Evolutionary conservation across 2,888 invertebrate species (phyloP).

Genomic region (Ichneumon xanthorius): DNA sequence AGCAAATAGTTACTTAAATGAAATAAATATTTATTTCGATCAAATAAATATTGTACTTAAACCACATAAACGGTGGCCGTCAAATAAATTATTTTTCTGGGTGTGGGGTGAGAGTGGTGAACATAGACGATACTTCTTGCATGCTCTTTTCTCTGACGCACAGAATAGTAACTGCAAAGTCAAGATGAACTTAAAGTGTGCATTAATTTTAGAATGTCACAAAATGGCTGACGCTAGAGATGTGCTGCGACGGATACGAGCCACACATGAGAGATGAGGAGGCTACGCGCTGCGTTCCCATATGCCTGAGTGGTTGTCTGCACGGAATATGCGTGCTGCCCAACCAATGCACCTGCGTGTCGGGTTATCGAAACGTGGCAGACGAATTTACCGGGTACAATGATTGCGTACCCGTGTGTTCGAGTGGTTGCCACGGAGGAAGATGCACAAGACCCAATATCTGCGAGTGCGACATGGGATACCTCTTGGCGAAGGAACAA

Average conservation of each 20-base stretch:
- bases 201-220: conserved; percentile 43
- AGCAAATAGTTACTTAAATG: too few species aligned
- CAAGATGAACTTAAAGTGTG: not conserved
- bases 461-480: conserved; percentile 81
- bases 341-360: conserved; percentile 55
- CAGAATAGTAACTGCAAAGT: not conserved
- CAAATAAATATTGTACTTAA: too few species aligned
- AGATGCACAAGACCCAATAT: conserved; percentile 82
- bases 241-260: conserved; percentile 64
- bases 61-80: too few species aligned
- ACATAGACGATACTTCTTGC: too few species aligned
- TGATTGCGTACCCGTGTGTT: conserved; percentile 81
- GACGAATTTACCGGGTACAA: conserved; percentile 15
- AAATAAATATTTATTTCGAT: too few species aligned
- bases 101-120: too few species aligned
- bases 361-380: conserved; percentile 47
- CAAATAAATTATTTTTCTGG: too few species aligned
- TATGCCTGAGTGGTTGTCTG: conserved; percentile 55
- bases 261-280: not conserved
- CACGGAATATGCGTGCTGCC: conserved; percentile 59
- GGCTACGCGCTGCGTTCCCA: conserved; percentile 52
- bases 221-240: conserved; percentile 52
- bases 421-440: conserved; percentile 82
- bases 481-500: conserved; percentile 71
- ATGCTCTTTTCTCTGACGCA: not conserved